Percentiles rank a stretch among this genome's conserved stretches.
These are phyloP conservation scores for Heliconius congener DNA, from an alignment of 1,140 invertebrate species.

Conservation along the genomic window DNA sequence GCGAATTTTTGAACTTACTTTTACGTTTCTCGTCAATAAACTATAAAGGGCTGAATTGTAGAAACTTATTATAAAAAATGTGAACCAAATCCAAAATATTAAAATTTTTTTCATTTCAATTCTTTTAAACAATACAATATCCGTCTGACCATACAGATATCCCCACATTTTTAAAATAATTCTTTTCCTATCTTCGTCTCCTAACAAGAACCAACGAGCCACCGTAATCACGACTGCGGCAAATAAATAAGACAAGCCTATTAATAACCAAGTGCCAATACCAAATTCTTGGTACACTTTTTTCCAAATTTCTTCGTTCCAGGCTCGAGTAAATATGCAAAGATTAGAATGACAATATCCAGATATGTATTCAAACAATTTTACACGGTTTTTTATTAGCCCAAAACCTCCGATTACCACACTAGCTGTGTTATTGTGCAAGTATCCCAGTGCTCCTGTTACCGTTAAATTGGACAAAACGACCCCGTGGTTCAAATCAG, in stretches of 20 bases:
- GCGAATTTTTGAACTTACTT: conserved; percentile 30
- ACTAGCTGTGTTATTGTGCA: conserved; percentile 30
- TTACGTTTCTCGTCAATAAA: conserved; percentile 47
- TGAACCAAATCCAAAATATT: conserved; percentile 57
- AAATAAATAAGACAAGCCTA: conserved; percentile 35
- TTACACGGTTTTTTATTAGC: conserved; percentile 29
- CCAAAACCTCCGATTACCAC: conserved; percentile 31
- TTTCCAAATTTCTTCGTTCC: conserved; percentile 47
- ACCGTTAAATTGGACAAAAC: conserved; percentile 33
- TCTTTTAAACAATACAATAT: conserved; percentile 38
- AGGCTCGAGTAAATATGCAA: conserved; percentile 48
- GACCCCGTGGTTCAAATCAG: conserved; percentile 13
- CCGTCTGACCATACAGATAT: conserved; percentile 48
- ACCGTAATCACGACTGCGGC: conserved; percentile 30
- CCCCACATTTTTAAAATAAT: conserved; percentile 51
- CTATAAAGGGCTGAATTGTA: conserved; percentile 56
- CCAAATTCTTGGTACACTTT: conserved; percentile 54
- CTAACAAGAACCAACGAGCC: conserved; percentile 19
- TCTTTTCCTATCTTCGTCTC: conserved; percentile 23
- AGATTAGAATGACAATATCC: conserved; percentile 50
- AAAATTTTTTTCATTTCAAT: conserved; percentile 45
- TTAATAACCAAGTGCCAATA: conserved; percentile 47
- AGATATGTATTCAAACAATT: conserved; percentile 46
- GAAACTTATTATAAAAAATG: conserved; percentile 59
- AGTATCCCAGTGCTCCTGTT: conserved; percentile 30